Base-by-base conservation (phyloP, 1,140 invertebrate genomes). In the Phthorimaea operculella region DNA sequence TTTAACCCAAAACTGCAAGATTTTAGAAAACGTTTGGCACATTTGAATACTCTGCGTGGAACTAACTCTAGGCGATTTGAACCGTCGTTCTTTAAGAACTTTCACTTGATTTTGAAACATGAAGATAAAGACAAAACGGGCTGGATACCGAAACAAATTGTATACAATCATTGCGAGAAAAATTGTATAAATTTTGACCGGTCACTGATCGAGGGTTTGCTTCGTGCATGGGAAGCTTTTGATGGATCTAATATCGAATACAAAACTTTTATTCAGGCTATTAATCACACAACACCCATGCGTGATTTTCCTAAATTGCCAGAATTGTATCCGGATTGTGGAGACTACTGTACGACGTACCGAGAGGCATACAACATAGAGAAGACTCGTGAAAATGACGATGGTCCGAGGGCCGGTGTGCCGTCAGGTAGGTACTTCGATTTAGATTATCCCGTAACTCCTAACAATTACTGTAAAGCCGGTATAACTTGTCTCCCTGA, bases 401-500 rank as follows among this genome's bases (percentile, higher is more conserved):
- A 9, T 4, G 52, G 45, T 11, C 18, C 11, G 1, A 63, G 45
- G 49, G 64, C 64, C 15, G 66, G 70, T 4, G 1, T 60, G 9
- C 60, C 64, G 44, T 65, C 70, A 5, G 66, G 62, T 1, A 60
- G 67, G 52, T 72, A 69, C 54, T 54, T 70, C 14, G 67, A 72
- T 47, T 10, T 49, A 12, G 60, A 66, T 48, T 66, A 57, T 16
- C 61, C 60, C 1, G 47, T 59, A n/a, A 62, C 61, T 5, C 66
- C 69, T 47, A 2, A 6, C 21, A 28, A 28, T 4, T 28, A 28
- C 6, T 28, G 21, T 28, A 28, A 28, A 28, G 79, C 82, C 14
- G 66, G 67, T 34, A 65, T 62, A 51, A 59, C 58, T n/a, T 79
- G 63, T 44, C 63, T 85, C 10, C 72, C 74, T 16, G 74, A 83